Percentiles rank a stretch among this genome's conserved stretches.
phyloP scores from a whole-genome alignment of 2,888 invertebrate genomes.

The Hydraecia micacea region DNA sequence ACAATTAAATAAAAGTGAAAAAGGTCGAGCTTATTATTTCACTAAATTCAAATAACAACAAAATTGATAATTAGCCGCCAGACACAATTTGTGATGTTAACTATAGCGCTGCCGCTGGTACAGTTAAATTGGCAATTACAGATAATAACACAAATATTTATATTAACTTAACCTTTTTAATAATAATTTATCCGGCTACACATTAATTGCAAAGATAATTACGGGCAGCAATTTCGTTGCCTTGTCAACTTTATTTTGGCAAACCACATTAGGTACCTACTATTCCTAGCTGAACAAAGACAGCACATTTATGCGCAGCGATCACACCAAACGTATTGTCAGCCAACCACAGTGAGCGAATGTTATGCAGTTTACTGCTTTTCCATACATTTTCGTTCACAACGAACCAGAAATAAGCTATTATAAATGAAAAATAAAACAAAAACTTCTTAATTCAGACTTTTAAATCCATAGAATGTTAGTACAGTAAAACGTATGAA shows the following conservation, averaged over 20 bases:
- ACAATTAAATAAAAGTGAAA: too few relatives aligned
- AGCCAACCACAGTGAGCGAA: background rate
- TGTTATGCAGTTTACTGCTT: background rate
- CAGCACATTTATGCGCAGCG: background rate
- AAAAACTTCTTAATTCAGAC: too few relatives aligned
- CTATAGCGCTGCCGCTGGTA: background rate
- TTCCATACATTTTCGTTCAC: background rate
- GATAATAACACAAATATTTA: conserved; percentile 25
- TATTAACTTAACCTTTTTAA: conserved; percentile 12
- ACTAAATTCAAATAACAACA: background rate
- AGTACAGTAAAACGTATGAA: too few relatives aligned
- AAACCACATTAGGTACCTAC: background rate
- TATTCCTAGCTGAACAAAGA: background rate
- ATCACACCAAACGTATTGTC: background rate
- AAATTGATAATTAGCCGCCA: background rate
- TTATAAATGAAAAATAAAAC: too few relatives aligned
- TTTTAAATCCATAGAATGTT: too few relatives aligned
- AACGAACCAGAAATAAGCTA: background rate
- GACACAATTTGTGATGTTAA: conserved; percentile 8
- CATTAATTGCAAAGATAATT: conserved; percentile 7
- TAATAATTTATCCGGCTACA: background rate
- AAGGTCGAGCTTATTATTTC: background rate
- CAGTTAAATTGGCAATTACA: conserved; percentile 9
- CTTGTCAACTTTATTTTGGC: background rate
- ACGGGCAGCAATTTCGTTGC: background rate